phyloP scores from a whole-genome alignment of 2,797 vertebrate species.

The Pteronotus mesoamericanus region DNA sequence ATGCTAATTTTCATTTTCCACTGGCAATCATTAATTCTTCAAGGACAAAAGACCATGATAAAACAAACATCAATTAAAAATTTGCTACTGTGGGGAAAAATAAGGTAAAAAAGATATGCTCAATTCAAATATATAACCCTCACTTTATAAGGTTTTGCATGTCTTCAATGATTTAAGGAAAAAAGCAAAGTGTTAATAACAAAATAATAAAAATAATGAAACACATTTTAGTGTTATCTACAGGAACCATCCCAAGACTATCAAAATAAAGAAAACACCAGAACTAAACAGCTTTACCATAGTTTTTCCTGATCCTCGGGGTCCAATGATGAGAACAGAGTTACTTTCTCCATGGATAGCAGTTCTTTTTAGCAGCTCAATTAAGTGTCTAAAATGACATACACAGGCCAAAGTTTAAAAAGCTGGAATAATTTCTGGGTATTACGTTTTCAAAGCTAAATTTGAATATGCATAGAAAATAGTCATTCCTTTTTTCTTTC shows the following conservation, averaged over 20 bases:
- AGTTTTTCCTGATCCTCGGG: constrained; percentile 93
- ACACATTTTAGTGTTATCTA: not conserved
- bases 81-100: not conserved
- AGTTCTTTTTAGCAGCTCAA: constrained; percentile 92
- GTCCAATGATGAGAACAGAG: constrained; percentile 93
- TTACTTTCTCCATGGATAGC: constrained; percentile 95
- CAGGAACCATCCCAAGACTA: not conserved
- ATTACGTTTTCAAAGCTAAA: constrained; percentile 9
- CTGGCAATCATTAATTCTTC: not conserved
- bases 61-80: not conserved
- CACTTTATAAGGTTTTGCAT: not conserved
- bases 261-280: not conserved
- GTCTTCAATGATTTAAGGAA: not conserved
- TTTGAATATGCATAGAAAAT: not conserved
- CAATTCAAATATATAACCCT: not conserved
- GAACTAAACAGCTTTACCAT: constrained; percentile 82
- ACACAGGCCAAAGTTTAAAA: constrained; percentile 40
- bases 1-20: not conserved
- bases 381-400: constrained; percentile 86
- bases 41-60: not conserved
- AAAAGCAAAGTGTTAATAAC: not conserved
- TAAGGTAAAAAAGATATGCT: not conserved
- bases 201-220: constrained; percentile 27
- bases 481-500: not conserved
- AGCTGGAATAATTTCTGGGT: not conserved